Base-by-base conservation (phyloP, 2,888 invertebrate genomes). In the Punctoribates punctum region DNA sequence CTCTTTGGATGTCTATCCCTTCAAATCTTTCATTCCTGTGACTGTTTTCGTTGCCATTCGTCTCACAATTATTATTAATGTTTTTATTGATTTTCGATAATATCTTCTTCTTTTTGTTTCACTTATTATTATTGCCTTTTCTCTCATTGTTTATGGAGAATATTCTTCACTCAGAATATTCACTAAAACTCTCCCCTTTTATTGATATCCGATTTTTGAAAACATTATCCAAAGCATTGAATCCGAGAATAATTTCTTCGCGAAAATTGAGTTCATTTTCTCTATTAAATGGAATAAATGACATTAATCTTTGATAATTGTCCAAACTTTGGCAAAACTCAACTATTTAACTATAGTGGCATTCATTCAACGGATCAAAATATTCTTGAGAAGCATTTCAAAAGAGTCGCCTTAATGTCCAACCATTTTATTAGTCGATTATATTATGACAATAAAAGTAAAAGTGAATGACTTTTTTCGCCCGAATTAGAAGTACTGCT, bases 401-500 rank as follows among this genome's bases (percentile, higher is more conserved):
- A 13, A 13, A 51, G 51, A n/a, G 51, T 20, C 51, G 51, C 27
- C 15, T 60, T 20, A 60, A 60, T 60, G 60, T 60, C 60, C 20
- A 27, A 60, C 60, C 60, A 27, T 60, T 60, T 60, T 60, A 60
- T 60, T 60, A 60, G 60, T 60, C 60, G 60, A 60, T 60, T 60
- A 60, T 60, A 60, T 60, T 23, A 60, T 60, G 60, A 60, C 60
- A 60, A 60, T 60, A 60, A 23, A 48, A 60, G 60, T 60, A 60
- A 27, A 60, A 60, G 60, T 60, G 60, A 60, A 60, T 60, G 60
- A 60, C 60, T 60, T 60, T 60, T 60, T 60, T 34, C 34, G 34
- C 13, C 60, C 27, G 27, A 60, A 60, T 60, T 27, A 60, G 60
- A 25, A 27, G 25, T 27, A 20, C n/a, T 20, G 60, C 60, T 60